A percentile compares a stretch with the other conserved stretches of the same genome.
These are phyloP conservation scores for Metopolophium dirhodum DNA, from an alignment of 1,140 invertebrate species.

Conservation along the genomic window DNA sequence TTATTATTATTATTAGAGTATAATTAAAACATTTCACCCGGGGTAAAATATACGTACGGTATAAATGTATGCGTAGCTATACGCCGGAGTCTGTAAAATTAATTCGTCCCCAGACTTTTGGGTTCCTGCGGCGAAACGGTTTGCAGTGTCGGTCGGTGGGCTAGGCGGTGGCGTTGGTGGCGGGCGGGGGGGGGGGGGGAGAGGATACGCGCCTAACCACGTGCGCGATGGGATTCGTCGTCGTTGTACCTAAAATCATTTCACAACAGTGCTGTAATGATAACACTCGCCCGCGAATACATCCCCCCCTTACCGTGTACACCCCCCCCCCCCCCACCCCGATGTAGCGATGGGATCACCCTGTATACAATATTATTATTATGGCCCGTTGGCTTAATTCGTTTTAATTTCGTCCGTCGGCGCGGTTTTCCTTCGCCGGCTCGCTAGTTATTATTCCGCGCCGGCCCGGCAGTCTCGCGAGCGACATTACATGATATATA, in stretches of 20 bases:
- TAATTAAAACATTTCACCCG: constrained; percentile 4
- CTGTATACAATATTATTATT: neutral
- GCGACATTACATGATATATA: neutral
- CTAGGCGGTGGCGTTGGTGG: too few species aligned
- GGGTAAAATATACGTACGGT: neutral
- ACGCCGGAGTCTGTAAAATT: neutral
- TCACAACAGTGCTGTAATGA: neutral
- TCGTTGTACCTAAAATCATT: neutral
- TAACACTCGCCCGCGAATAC: too few species aligned
- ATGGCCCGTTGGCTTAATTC: constrained; percentile 13
- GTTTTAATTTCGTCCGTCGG: constrained; percentile 42
- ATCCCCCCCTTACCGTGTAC: neutral
- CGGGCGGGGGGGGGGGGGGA: neutral
- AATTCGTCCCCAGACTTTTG: constrained; percentile 36
- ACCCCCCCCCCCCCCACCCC: too few species aligned
- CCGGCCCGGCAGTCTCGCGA: neutral
- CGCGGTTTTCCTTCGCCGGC: neutral
- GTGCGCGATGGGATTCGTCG: neutral
- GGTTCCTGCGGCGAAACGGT: neutral
- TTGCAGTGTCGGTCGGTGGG: neutral
- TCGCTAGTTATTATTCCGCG: constrained; percentile 29
- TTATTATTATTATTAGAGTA: neutral
- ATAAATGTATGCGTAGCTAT: neutral
- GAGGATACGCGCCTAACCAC: neutral
- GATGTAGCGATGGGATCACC: neutral